Evolutionary conservation across 2,113 vertebrate genomes (phyloP), one percentile per base, ranked within the genome.

Genomic region (Oryzias curvinotus): DNA sequence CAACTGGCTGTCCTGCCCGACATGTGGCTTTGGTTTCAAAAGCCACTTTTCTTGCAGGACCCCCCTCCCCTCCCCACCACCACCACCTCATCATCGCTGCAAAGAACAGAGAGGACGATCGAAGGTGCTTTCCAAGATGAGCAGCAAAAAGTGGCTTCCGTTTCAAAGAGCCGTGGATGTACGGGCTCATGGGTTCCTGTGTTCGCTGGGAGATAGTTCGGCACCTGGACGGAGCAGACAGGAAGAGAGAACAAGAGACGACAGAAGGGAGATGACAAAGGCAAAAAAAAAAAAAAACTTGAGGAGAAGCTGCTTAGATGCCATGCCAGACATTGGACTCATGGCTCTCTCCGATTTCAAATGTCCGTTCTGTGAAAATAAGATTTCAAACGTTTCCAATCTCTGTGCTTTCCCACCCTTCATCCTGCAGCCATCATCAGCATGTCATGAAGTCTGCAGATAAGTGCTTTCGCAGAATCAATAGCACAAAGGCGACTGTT

Each of bases 1-100:
- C 85, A 81, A 73, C 78, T 71, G 62, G 73, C 83, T 84, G 62
- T 65, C 71, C 75, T 85, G 82, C 87, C 80, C 74, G 85, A 91
- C 91, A 88, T 78, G 86, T 79, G 86, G 71, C 87, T 89, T 61
- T 76, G 78, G 89, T 90, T 89, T 71, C 88, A 80, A 84, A 90
- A 83, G 71, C 70, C 47, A 69, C 76, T 78, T 71, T 79, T 87
- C 65, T 61, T 58, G 74, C 85, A 44, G 62, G 51, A 85, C 58
- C 66, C 77, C 79, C 85, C 68, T 10, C 36, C 30, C 36, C 2
- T 10, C 30, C 36, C 36, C 8, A 36, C 36, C 28, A 7, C 28
- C 28, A 3, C 36, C 36, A 36, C 36, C 36, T 36, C 36, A 82
- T 61, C 72, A 75, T 87, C 85, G 73, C 75, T 72, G 87, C 52